These are phyloP conservation scores for Echinometra lucunter DNA, from an alignment of 53 echinoderm and acorn worm species.

Conservation along the genomic window DNA sequence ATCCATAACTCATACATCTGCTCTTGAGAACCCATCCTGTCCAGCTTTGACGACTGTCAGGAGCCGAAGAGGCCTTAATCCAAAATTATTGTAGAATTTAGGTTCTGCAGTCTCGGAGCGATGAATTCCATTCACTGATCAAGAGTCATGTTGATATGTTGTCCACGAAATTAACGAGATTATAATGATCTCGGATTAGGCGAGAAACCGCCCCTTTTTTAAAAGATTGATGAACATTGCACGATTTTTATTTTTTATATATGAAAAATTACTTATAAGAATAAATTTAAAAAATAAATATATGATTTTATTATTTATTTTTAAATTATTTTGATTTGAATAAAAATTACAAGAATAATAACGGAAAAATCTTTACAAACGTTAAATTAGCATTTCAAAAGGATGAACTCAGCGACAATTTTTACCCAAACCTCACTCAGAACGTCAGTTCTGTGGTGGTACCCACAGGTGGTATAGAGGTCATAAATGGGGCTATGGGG, in stretches of 20 bases:
- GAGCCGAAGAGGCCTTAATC: conserved; percentile 1
- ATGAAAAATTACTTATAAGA: neutral
- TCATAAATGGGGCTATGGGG: neutral
- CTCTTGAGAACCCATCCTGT: conserved; percentile 68
- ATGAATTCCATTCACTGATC: neutral
- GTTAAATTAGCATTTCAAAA: neutral
- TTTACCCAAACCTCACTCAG: neutral
- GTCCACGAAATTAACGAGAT: conserved; percentile 58
- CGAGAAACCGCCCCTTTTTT: conserved; percentile 69
- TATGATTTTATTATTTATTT: neutral
- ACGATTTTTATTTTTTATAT: neutral
- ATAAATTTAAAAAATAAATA: neutral
- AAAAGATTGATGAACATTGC: neutral
- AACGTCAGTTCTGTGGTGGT: neutral
- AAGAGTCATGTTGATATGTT: conserved; percentile 62
- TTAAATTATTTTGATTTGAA: neutral
- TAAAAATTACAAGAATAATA: neutral
- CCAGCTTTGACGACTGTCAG: conserved; percentile 38
- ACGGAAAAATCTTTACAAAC: neutral
- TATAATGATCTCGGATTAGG: conserved; percentile 53
- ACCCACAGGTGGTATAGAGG: neutral
- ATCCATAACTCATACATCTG: conserved; percentile 68
- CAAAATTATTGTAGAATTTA: conserved; percentile 38
- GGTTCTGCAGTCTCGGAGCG: no score
- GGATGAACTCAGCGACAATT: neutral